Percentiles rank a stretch among this genome's conserved stretches.
These are phyloP conservation scores for Bryconaethiops microstoma DNA, from an alignment of 2,797 vertebrate genomes.

Conservation along the genomic window DNA sequence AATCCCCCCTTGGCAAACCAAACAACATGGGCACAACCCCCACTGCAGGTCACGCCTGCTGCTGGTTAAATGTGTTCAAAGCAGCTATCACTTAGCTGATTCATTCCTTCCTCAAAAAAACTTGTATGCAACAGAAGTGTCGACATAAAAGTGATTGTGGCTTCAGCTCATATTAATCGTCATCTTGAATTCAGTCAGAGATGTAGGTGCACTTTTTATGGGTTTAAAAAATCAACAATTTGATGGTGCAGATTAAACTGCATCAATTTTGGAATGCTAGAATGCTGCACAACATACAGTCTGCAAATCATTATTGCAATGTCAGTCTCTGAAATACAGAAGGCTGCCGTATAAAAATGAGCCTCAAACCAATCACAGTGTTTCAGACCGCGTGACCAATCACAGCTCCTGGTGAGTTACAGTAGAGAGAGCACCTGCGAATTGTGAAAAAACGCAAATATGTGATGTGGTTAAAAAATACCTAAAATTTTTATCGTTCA, in stretches of 20 bases:
- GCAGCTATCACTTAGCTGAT: slow-evolving; percentile 5
- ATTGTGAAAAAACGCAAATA: too few relatives aligned
- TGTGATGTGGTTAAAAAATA: too few relatives aligned
- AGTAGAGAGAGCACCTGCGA: too few relatives aligned
- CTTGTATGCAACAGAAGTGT: too few relatives aligned
- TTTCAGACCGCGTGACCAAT: too few relatives aligned
- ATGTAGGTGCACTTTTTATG: not conserved
- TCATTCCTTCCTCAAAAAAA: not conserved
- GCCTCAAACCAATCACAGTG: too few relatives aligned
- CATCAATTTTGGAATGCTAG: not conserved
- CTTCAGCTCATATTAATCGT: not conserved
- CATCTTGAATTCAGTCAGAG: slow-evolving; percentile 5
- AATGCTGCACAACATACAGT: not conserved
- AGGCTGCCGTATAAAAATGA: too few relatives aligned
- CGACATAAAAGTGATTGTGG: not conserved
- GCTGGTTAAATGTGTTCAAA: slow-evolving; percentile 23
- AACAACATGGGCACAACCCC: not conserved
- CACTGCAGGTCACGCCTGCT: slow-evolving; percentile 5
- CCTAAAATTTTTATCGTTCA: too few relatives aligned
- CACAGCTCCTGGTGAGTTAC: too few relatives aligned
- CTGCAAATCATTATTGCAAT: too few relatives aligned
- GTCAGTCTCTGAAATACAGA: too few relatives aligned
- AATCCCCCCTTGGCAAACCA: slow-evolving; percentile 34
- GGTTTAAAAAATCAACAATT: too few relatives aligned
- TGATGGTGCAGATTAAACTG: not conserved